Conservation (phyloP, 2,888 invertebrate species). For the Pilophorus perplexus region DNA sequence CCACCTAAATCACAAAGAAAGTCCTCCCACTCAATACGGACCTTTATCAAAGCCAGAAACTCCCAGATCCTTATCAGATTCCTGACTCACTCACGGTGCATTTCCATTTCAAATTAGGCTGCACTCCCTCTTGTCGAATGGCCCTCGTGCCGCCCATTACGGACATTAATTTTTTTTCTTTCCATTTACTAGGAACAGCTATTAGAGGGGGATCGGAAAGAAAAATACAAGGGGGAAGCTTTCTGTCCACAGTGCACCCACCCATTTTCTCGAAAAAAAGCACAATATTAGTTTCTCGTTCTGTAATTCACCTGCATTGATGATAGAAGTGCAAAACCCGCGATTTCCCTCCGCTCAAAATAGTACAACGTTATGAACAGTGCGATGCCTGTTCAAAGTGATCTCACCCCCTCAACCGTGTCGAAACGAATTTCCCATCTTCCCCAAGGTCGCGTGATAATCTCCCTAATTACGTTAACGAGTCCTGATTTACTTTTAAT, state of each 20-base stretch:
- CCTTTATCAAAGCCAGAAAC: neutral
- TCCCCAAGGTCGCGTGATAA: conserved; percentile 3
- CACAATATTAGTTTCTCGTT: too few relatives aligned
- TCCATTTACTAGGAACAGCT: neutral
- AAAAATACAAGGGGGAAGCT: neutral
- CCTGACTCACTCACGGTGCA: conserved; percentile 1
- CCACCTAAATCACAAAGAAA: neutral
- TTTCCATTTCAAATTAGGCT: conserved; percentile 1
- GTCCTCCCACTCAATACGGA: too few relatives aligned
- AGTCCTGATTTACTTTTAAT: conserved; percentile 21
- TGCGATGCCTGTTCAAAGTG: too few relatives aligned
- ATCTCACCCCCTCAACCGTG: too few relatives aligned
- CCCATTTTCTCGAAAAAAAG: neutral
- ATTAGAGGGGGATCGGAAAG: neutral
- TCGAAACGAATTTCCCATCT: too few relatives aligned
- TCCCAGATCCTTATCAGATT: neutral
- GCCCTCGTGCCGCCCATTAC: neutral
- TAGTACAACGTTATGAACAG: too few relatives aligned
- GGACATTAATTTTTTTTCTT: neutral
- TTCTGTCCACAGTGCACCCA: too few relatives aligned
- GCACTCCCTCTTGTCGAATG: neutral
- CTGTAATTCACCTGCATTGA: too few relatives aligned
- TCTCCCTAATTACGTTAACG: conserved; percentile 22
- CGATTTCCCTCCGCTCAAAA: too few relatives aligned
- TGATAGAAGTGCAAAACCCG: too few relatives aligned